A percentile compares a stretch with the other conserved stretches of the same genome.
Conservation (phyloP, 2,113 vertebrate genomes). For the Thalassarche chlororhynchos region DNA sequence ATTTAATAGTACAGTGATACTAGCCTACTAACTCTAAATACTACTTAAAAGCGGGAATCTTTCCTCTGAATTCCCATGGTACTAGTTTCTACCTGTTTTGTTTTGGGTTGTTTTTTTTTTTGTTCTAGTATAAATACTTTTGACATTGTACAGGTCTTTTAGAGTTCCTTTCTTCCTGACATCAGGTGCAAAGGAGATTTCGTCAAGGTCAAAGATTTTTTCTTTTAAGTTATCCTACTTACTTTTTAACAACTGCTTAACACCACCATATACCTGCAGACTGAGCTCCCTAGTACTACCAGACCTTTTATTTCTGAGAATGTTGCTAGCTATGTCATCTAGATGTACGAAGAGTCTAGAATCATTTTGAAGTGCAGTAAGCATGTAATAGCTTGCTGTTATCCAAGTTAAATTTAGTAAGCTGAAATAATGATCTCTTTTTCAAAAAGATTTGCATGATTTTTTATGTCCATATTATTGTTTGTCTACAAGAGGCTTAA, state of each 20-base stretch:
- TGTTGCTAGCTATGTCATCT: background rate
- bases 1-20: background rate
- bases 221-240: background rate
- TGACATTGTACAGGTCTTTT: background rate
- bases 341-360: background rate
- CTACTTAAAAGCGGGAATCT: background rate
- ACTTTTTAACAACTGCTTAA: background rate
- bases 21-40: background rate
- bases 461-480: background rate
- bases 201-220: background rate
- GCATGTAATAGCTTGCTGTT: background rate
- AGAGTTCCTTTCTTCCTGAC: background rate
- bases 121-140: background rate
- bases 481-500: background rate
- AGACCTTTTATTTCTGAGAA: background rate
- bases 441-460: background rate
- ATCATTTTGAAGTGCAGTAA: background rate
- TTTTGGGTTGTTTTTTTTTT: background rate
- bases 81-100: background rate
- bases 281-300: background rate
- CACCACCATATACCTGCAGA: background rate
- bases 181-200: background rate
- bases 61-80: background rate
- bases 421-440: background rate
- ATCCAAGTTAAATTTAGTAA: background rate